phyloP scores from a whole-genome alignment of 2,113 vertebrate genomes.

The Daboia siamensis region DNA sequence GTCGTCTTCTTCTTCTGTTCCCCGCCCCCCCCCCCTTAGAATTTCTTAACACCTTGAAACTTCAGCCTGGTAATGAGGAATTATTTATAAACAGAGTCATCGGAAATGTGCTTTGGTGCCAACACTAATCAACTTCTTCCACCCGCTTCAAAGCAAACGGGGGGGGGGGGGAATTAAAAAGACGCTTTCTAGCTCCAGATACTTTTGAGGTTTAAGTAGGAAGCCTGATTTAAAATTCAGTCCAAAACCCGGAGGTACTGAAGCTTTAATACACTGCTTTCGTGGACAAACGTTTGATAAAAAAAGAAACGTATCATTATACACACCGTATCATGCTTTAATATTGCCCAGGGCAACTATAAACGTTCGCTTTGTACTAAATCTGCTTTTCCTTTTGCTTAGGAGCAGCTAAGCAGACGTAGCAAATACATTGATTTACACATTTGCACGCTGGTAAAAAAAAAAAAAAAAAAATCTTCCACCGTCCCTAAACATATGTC shows the following conservation, averaged over 20 bases:
- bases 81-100: slow-evolving; percentile 83
- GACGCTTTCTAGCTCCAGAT: slow-evolving; percentile 74
- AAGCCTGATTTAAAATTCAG: slow-evolving; percentile 82
- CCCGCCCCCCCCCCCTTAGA: background rate
- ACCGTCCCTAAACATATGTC: slow-evolving; percentile 40
- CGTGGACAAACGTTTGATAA: slow-evolving; percentile 82
- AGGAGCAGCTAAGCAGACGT: slow-evolving; percentile 62
- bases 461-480: background rate
- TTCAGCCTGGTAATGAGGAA: slow-evolving; percentile 74
- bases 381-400: slow-evolving; percentile 66
- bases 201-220: slow-evolving; percentile 83
- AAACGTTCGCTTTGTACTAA: slow-evolving; percentile 83
- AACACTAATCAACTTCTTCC: slow-evolving; percentile 79
- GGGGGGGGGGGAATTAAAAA: slow-evolving; percentile 53
- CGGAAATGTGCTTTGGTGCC: slow-evolving; percentile 77
- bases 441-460: slow-evolving; percentile 31
- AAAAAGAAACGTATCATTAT: slow-evolving; percentile 72
- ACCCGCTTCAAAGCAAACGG: slow-evolving; percentile 80
- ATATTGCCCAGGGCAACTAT: slow-evolving; percentile 81
- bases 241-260: slow-evolving; percentile 79
- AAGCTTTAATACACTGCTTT: slow-evolving; percentile 81
- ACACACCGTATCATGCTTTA: slow-evolving; percentile 70
- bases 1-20: background rate
- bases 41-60: slow-evolving; percentile 78
- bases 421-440: slow-evolving; percentile 53